These are phyloP conservation scores for Phalacrocorax pelagicus DNA, from an alignment of 2,113 vertebrate species.

Conservation along the genomic window DNA sequence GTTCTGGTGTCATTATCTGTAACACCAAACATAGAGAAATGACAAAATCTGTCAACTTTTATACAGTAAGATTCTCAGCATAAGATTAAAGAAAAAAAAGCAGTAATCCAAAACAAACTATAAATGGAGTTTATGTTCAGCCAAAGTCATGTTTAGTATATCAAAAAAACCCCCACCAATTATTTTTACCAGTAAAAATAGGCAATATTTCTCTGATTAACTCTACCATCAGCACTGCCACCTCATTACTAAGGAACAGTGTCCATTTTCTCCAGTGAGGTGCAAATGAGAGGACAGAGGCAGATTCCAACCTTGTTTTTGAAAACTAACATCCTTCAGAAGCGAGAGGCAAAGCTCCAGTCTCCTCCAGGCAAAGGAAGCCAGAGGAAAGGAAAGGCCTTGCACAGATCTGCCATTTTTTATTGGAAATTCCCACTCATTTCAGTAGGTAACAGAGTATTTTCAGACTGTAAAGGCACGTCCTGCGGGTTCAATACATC, in stretches of 20 bases:
- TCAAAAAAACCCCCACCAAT: not conserved
- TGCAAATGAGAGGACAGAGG: not conserved
- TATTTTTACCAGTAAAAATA: not conserved
- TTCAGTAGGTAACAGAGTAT: not conserved
- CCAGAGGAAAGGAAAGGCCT: not conserved
- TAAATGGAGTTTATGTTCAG: not conserved
- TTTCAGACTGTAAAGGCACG: not conserved
- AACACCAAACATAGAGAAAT: not conserved
- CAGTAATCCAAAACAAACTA: not conserved
- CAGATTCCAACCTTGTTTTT: not conserved
- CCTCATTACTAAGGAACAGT: not conserved
- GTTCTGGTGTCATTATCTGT: slow-evolving; percentile 69
- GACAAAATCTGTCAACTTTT: not conserved
- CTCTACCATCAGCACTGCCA: not conserved
- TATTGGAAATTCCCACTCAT: fast-evolving
- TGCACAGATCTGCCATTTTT: not conserved
- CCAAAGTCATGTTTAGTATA: not conserved
- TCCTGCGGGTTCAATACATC: not conserved
- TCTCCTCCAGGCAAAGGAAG: not conserved
- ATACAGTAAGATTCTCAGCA: not conserved
- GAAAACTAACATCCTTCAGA: not conserved
- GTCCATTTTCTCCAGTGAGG: not conserved
- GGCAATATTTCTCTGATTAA: not conserved
- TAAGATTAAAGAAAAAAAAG: not conserved
- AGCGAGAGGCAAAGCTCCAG: not conserved